Conservation (phyloP, 2,888 invertebrate species). For the Clepsis dumicolana region DNA sequence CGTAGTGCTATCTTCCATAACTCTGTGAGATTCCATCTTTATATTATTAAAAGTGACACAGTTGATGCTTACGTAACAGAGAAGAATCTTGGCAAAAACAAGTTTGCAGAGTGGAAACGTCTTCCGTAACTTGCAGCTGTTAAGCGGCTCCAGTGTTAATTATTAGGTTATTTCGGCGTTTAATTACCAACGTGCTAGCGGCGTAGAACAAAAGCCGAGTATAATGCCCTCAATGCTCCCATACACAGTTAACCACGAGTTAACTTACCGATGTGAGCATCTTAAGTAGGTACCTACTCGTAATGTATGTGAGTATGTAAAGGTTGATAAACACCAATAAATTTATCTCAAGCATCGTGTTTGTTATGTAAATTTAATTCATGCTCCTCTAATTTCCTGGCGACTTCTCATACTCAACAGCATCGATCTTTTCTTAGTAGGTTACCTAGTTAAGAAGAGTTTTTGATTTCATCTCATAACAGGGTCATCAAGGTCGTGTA, state of each 20-base stretch:
- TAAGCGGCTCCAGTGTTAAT: conserved; percentile 27
- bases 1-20: conserved; percentile 28
- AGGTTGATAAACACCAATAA: conserved; percentile 12
- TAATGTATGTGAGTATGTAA: not conserved
- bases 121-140: conserved; percentile 22
- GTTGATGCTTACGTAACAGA: conserved; percentile 11
- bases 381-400: not conserved
- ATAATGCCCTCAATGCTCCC: conserved; percentile 21
- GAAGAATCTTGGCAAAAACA: not conserved
- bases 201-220: conserved; percentile 31
- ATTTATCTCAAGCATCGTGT: conserved; percentile 8
- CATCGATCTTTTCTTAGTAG: conserved; percentile 6
- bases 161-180: conserved; percentile 33
- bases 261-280: conserved; percentile 15
- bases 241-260: conserved; percentile 19
- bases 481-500: not conserved
- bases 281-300: not conserved
- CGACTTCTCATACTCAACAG: not conserved
- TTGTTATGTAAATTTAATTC: conserved; percentile 10
- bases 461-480: not conserved
- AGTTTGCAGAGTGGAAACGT: not conserved
- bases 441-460: not conserved
- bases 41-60: conserved; percentile 37
- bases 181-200: conserved; percentile 29
- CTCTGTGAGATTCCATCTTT: conserved; percentile 35